Percentiles rank a stretch among this genome's conserved stretches.
Conservation (phyloP, 2,797 vertebrate genomes). For the Catostomus latipinnis region DNA sequence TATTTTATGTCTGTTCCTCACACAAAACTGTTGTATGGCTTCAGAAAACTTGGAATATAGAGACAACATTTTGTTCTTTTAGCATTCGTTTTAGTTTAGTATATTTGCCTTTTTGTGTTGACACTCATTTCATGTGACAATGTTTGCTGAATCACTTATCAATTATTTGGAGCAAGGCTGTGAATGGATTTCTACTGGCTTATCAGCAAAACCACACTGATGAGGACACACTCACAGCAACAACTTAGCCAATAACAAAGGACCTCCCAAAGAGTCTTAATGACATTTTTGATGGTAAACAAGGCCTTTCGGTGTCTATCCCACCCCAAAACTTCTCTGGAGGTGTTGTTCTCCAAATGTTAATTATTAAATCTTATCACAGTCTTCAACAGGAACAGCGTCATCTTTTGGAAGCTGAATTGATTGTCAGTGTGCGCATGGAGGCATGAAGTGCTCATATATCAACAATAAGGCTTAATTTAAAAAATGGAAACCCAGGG, state of each 20-base stretch:
- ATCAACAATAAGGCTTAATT: background rate
- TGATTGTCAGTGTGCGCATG: slow-evolving; percentile 14
- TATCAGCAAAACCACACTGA: slow-evolving; percentile 29
- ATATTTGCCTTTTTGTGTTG: slow-evolving; percentile 1
- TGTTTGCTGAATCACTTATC: slow-evolving; percentile 7
- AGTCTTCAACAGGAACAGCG: slow-evolving; percentile 5
- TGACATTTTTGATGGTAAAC: slow-evolving; percentile 36
- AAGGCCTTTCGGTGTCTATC: slow-evolving; percentile 1
- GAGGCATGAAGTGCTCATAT: background rate
- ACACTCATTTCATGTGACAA: background rate
- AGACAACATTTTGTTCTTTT: no score
- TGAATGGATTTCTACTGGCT: slow-evolving; percentile 16
- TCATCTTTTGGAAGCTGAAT: slow-evolving; percentile 16
- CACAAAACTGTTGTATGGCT: no score
- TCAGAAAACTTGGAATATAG: no score
- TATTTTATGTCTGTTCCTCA: no score
- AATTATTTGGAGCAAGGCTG: background rate
- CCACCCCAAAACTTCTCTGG: background rate
- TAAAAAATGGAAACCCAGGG: slow-evolving; percentile 10
- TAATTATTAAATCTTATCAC: slow-evolving; percentile 10
- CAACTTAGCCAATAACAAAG: slow-evolving; percentile 15
- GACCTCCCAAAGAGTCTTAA: slow-evolving; percentile 30
- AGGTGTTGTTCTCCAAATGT: slow-evolving; percentile 31
- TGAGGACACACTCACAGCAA: slow-evolving; percentile 14
- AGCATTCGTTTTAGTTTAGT: background rate